Percentiles rank a stretch among this genome's conserved stretches.
Conservation (phyloP, 2,888 invertebrate species). For the Esperia sulphurella region DNA sequence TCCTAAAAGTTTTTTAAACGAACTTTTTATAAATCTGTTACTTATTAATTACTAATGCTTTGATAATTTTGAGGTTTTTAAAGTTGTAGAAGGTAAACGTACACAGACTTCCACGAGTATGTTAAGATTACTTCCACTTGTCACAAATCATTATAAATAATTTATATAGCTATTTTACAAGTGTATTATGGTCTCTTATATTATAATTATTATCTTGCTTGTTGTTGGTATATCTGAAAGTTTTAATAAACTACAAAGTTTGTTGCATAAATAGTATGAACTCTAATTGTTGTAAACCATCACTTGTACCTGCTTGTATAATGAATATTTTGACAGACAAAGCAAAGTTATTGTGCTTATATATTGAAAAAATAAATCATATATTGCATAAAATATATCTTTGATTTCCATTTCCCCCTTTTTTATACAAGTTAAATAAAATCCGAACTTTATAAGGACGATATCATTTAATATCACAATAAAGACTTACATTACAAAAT, state of each 20-base stretch:
- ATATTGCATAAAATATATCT: conserved; percentile 57
- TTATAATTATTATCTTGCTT: background rate
- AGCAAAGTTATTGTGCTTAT: conserved; percentile 79
- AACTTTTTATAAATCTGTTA: conserved; percentile 31
- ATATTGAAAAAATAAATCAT: conserved; percentile 73
- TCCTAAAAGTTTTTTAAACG: conserved; percentile 27
- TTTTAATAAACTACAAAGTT: conserved; percentile 1
- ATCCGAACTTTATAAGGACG: conserved; percentile 20
- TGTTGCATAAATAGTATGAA: conserved; percentile 33
- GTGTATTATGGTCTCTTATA: conserved; percentile 5
- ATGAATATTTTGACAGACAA: conserved; percentile 75
- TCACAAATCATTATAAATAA: conserved; percentile 40
- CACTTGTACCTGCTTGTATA: conserved; percentile 76
- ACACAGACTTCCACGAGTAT: background rate
- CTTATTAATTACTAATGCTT: conserved; percentile 37
- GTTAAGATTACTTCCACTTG: conserved; percentile 7
- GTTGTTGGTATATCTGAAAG: conserved; percentile 7
- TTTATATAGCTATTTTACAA: background rate
- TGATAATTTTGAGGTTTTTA: conserved; percentile 40
- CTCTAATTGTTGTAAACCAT: conserved; percentile 69
- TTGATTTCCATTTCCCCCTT: conserved; percentile 26
- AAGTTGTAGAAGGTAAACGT: background rate
- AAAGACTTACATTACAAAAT: conserved; percentile 43
- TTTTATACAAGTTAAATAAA: conserved; percentile 4
- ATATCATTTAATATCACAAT: conserved; percentile 66